Evolutionary conservation across 2,888 invertebrate genomes (phyloP), one percentile per base, ranked within the genome.

Genomic region (Amiota communis): DNA sequence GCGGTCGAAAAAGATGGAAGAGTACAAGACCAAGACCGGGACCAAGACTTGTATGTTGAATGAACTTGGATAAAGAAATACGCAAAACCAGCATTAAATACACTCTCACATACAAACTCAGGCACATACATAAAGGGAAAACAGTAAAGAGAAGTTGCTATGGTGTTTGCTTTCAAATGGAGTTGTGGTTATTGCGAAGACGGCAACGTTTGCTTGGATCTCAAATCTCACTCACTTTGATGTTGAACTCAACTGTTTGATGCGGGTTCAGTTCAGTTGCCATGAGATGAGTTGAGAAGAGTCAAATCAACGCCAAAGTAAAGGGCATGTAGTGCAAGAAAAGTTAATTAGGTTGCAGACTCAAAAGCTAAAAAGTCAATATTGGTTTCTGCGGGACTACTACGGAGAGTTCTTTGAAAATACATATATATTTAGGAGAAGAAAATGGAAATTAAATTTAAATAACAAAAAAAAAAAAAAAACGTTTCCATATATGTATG

Each of bases 291-390:
- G 17, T 17, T 15, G 59, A 15, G 57, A 10, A 2, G 15, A 63
- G 46, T 46, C 36, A 36, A 36, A 13, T 64, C 8, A 46, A 64
- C 13, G 23, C 13, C 20, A 61, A 23, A 61, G 12, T 36, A 20
- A 23, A 13, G 23, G 12, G 61, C 13, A 15, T 53, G 61, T 61
- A 20, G 11, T 8, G 13, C 23, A 49, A 65, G 36, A 65, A 68
- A 68, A 68, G 53, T 53, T 68, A 68, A 68, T 68, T 68, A 68
- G 67, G 51, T 68, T 68, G 67, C 67, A 65, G 48, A 68, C 47
- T 20, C 36, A 23, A 36, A 49, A 68, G 67, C 67, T 68, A 36
- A 68, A 68, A 68, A 68, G 67, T 68, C 53, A 68, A 68, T 68
- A 68, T 68, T 68, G 23, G 51, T 68, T 15, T 53, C 17, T 51